These are phyloP conservation scores for Cacatua alba DNA, from an alignment of 2,113 vertebrate genomes.

Conservation along the genomic window DNA sequence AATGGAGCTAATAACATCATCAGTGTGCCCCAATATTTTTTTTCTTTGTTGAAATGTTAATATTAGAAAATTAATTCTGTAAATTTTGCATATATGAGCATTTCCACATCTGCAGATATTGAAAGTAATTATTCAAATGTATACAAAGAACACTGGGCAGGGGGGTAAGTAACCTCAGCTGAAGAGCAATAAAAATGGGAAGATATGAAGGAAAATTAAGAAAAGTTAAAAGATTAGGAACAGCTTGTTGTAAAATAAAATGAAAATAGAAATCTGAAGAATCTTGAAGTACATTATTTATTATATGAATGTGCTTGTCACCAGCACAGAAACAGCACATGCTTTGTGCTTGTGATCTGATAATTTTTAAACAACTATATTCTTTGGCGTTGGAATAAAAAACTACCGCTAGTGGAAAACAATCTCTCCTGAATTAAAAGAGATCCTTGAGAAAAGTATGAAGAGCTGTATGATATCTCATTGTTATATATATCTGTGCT, in stretches of 20 bases:
- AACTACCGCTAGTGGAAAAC: background rate
- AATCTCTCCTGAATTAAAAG: background rate
- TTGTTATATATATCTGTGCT: background rate
- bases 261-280: background rate
- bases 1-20: background rate
- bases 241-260: background rate
- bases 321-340: background rate
- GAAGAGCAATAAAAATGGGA: background rate
- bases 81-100: background rate
- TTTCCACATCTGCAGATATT: background rate
- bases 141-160: background rate
- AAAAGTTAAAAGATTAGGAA: background rate
- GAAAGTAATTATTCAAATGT: background rate
- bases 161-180: background rate
- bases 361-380: background rate
- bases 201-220: background rate
- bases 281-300: background rate
- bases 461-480: background rate
- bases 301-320: background rate
- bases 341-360: background rate
- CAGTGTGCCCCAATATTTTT: background rate
- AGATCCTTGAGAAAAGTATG: background rate
- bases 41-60: background rate
- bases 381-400: background rate
- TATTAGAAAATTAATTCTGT: background rate